Evolutionary conservation across 2,113 vertebrate species (phyloP).

Genomic region (Nyctibius bracteatus): DNA sequence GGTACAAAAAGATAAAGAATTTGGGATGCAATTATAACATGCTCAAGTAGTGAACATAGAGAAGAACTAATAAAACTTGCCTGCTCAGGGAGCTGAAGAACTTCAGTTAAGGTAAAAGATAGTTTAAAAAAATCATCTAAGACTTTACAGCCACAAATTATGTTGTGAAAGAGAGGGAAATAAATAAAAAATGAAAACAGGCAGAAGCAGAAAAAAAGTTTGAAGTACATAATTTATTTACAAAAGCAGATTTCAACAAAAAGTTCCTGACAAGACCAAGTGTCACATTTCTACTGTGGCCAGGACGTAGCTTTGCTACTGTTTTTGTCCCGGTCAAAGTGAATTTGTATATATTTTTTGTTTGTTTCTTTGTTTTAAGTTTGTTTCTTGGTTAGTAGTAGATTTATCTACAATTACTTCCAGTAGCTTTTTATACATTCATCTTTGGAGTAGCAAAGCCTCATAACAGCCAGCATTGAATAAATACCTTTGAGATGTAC

Average conservation of each 20-base stretch:
- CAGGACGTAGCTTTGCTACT: background rate
- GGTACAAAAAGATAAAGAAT: background rate
- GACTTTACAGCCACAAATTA: background rate
- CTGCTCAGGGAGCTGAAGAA: background rate
- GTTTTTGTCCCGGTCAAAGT: background rate
- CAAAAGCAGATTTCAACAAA: background rate
- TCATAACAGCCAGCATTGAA: background rate
- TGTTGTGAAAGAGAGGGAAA: background rate
- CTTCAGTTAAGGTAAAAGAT: background rate
- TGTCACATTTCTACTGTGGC: background rate
- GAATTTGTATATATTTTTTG: background rate
- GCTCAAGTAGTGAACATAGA: rapidly evolving
- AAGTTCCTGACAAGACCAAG: background rate
- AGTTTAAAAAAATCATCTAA: background rate
- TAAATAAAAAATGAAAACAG: background rate
- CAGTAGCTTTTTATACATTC: background rate
- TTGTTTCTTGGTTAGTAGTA: background rate
- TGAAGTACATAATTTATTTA: background rate
- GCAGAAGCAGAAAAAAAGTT: background rate
- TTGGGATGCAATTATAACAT: background rate
- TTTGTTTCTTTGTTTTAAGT: background rate
- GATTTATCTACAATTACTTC: background rate
- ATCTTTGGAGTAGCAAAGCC: background rate
- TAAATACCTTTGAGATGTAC: background rate
- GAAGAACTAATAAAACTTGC: background rate